phyloP scores from a whole-genome alignment of 2,888 invertebrate genomes.

The Coleophora deauratella region DNA sequence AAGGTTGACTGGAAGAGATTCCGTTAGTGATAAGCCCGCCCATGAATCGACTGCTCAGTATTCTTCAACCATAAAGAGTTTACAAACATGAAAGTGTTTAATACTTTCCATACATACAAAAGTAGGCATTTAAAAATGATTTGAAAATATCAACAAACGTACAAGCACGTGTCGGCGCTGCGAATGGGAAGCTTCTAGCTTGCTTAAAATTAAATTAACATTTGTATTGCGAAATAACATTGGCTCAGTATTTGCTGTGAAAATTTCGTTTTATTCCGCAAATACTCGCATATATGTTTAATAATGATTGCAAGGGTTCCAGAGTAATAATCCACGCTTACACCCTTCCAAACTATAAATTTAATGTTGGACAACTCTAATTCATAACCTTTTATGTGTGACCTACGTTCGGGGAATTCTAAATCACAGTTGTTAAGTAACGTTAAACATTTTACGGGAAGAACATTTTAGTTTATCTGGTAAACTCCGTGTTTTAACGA shows the following conservation, averaged over 20 bases:
- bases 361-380: constrained; percentile 32
- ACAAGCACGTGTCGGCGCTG: background rate
- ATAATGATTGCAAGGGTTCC: constrained; percentile 29
- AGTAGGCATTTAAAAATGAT: too few species aligned
- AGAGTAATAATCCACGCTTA: constrained; percentile 34
- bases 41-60: too few species aligned
- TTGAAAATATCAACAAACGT: background rate
- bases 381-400: constrained; percentile 43
- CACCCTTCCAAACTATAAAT: constrained; percentile 34
- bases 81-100: too few species aligned
- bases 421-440: constrained; percentile 34
- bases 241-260: background rate
- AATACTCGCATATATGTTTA: constrained; percentile 18
- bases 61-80: too few species aligned
- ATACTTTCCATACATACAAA: too few species aligned
- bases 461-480: constrained; percentile 41
- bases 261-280: constrained; percentile 26
- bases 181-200: background rate
- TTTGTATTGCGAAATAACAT: constrained; percentile 9
- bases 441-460: constrained; percentile 32
- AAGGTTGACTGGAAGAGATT: too few species aligned
- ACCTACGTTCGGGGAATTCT: constrained; percentile 31
- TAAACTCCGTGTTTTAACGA: constrained; percentile 37
- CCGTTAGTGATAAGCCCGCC: too few species aligned
- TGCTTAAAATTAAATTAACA: too few species aligned